phyloP scores from a whole-genome alignment of 2,113 vertebrate species.

The Anhinga anhinga region DNA sequence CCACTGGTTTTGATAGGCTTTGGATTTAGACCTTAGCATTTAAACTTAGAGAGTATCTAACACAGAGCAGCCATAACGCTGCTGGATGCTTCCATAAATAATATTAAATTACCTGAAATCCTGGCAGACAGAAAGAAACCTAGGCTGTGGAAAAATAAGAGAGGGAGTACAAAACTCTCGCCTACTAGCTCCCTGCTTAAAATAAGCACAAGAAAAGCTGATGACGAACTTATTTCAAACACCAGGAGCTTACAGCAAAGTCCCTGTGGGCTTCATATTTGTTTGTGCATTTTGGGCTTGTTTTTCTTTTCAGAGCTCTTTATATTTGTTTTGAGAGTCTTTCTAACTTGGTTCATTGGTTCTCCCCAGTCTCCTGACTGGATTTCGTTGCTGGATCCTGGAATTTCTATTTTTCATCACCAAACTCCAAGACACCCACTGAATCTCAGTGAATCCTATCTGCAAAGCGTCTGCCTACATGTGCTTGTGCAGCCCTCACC shows the following conservation, averaged over 20 bases:
- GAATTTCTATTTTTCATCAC: not conserved
- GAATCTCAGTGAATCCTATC: not conserved
- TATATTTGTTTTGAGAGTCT: not conserved
- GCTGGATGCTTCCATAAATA: not conserved
- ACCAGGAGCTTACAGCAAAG: not conserved
- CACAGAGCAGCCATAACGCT: not conserved
- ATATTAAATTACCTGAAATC: not conserved
- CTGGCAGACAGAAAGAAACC: not conserved
- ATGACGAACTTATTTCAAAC: not conserved
- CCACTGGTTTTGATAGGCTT: not conserved
- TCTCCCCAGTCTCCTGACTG: not conserved
- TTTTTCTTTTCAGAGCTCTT: constrained; percentile 13
- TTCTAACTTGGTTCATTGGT: not conserved
- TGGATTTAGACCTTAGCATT: not conserved
- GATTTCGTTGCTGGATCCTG: not conserved
- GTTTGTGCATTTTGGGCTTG: not conserved
- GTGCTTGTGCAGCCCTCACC: constrained; percentile 68
- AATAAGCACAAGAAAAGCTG: constrained; percentile 6
- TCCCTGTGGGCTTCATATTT: not conserved
- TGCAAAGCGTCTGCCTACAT: not conserved
- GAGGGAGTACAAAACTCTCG: not conserved
- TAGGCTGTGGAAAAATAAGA: not conserved
- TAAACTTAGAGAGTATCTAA: not conserved
- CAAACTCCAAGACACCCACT: not conserved
- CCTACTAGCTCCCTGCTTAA: not conserved